phyloP scores from a whole-genome alignment of 1,140 invertebrate genomes.

The Listronotus bonariensis region DNA sequence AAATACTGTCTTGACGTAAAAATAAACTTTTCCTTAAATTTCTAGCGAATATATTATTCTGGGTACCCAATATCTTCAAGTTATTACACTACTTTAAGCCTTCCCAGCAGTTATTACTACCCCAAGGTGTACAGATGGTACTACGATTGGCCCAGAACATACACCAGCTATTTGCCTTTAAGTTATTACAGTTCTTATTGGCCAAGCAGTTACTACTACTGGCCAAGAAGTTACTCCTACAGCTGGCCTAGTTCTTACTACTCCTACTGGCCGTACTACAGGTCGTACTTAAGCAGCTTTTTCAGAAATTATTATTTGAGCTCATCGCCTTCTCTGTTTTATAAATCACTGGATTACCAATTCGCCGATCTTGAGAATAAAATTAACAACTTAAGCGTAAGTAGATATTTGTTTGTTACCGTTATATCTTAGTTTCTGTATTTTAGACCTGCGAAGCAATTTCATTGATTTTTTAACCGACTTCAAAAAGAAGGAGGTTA shows the following conservation, averaged over 20 bases:
- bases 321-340: slow-evolving; percentile 25
- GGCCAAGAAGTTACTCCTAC: slow-evolving; percentile 16
- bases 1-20: too few relatives aligned
- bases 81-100: slow-evolving; percentile 40
- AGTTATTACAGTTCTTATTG: slow-evolving; percentile 30
- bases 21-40: slow-evolving; percentile 3
- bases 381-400: slow-evolving; percentile 41
- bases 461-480: slow-evolving; percentile 22
- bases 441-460: slow-evolving; percentile 10
- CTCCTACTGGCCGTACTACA: slow-evolving; percentile 33
- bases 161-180: slow-evolving; percentile 32
- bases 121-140: slow-evolving; percentile 38
- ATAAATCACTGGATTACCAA: slow-evolving; percentile 37
- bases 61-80: slow-evolving; percentile 43
- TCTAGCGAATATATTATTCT: slow-evolving; percentile 44
- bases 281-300: slow-evolving; percentile 34
- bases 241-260: slow-evolving; percentile 25
- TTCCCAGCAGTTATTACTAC: slow-evolving; percentile 37
- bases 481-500: too few relatives aligned
- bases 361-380: slow-evolving; percentile 39
- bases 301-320: slow-evolving; percentile 39
- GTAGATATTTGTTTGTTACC: slow-evolving; percentile 22
- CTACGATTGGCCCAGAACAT: slow-evolving; percentile 41
- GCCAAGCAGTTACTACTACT: slow-evolving; percentile 29
- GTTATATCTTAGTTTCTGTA: neutral